Base-by-base conservation (phyloP, 2,888 invertebrate species). In the Dynastes maya region DNA sequence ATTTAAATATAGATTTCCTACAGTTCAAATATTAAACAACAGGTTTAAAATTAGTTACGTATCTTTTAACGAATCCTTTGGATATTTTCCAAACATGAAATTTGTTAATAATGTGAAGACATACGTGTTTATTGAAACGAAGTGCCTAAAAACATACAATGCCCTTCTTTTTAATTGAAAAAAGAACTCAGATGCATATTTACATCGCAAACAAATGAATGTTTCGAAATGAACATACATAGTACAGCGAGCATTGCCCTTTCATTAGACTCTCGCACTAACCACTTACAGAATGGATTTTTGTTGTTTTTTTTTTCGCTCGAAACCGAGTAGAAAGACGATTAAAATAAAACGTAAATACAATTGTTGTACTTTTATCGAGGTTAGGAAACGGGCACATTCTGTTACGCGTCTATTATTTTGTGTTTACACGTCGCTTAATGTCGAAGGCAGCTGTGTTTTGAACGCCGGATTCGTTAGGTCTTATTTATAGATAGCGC, bases 401-500 rank as follows among this genome's bases (percentile, higher is more conserved):
- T 49, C 45, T 37, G 45, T 45, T 61, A 74, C 22, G 22, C 22
- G 45, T 58, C 61, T 61, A 58, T 74, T 74, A 61, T 74, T 74
- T 74, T 16, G 13, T 74, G 72, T 74, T 74, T 74, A 74, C 61
- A 61, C 45, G 61, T 22, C 22, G 61, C 45, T 49, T 45, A 74
- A 74, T 45, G 72, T 45, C 61, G 61, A 40, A 61, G 61, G 72
- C 72, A 74, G 72, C 67, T 76, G 65, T 64, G 65, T 76, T 76
- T 68, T 76, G 76, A 53, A 68, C 65, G 58, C 22, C 65, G 67
- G 16, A 40, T 64, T 55, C 68, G 76, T 76, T 45, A 29, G 55
- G 72, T 61, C 55, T 67, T 76, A 76, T 76, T 76, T 76, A 68
- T 76, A 76, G 68, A 55, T 55, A 76, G 76, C 76, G 76, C 76